phyloP scores from a whole-genome alignment of 2,113 vertebrate species.

The Cyprinodon variegatus region DNA sequence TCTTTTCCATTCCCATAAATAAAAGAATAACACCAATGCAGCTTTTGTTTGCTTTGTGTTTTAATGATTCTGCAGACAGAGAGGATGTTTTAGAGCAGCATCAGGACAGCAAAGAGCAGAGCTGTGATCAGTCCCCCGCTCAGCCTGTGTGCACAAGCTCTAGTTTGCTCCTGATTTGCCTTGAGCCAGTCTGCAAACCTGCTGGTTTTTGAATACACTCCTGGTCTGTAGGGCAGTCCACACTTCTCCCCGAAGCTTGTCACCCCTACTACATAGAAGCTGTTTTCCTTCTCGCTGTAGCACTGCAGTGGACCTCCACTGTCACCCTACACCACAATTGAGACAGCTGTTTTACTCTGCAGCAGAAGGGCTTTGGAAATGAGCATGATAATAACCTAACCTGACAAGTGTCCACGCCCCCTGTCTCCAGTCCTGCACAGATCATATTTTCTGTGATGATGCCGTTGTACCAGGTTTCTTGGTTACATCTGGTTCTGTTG shows the following conservation, averaged over 20 bases:
- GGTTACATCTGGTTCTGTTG: conserved; percentile 59
- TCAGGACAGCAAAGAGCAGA: conserved; percentile 32
- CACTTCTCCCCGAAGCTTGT: conserved; percentile 81
- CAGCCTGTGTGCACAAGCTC: conserved; percentile 14
- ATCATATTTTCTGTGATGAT: conserved; percentile 65
- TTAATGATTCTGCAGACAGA: conserved; percentile 1
- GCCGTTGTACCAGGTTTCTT: conserved; percentile 53
- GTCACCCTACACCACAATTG: conserved; percentile 73
- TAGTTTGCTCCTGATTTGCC: conserved; percentile 18
- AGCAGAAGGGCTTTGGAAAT: background rate
- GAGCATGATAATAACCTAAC: conserved; percentile 15
- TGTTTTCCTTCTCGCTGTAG: conserved; percentile 59
- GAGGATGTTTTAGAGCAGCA: conserved; percentile 23
- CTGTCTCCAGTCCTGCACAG: conserved; percentile 68
- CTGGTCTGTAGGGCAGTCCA: conserved; percentile 72
- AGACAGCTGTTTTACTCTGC: background rate
- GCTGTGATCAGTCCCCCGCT: conserved; percentile 6
- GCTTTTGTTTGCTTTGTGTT: background rate
- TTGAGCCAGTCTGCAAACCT: conserved; percentile 56
- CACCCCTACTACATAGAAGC: conserved; percentile 78
- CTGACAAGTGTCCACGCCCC: conserved; percentile 61
- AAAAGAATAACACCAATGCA: background rate
- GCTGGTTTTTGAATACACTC: conserved; percentile 78
- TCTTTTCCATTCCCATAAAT: no score
- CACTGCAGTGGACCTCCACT: conserved; percentile 85